A percentile compares a stretch with the other conserved stretches of the same genome.
These are phyloP conservation scores for Scophthalmus maximus DNA, from an alignment of 2,113 vertebrate genomes.

Conservation along the genomic window DNA sequence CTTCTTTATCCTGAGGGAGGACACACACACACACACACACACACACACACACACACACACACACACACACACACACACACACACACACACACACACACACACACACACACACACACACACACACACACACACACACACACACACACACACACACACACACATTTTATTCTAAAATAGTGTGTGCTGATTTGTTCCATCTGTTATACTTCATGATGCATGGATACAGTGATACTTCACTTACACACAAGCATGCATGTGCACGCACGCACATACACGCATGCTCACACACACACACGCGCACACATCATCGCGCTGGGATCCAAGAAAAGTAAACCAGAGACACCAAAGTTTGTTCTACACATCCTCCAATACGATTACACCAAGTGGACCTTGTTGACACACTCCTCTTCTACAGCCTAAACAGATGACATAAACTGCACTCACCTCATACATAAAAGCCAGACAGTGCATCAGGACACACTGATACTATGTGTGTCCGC, in stretches of 20 bases:
- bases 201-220: too few species aligned
- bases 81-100: slow-evolving; percentile 4
- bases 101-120: slow-evolving; percentile 8
- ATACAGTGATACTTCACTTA: background rate
- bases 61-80: too few species aligned
- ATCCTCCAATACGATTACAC: slow-evolving; percentile 53
- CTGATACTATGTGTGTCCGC: slow-evolving; percentile 1
- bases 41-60: too few species aligned
- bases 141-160: too few species aligned
- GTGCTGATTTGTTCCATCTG: too few species aligned
- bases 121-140: too few species aligned
- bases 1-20: slow-evolving; percentile 9
- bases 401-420: slow-evolving; percentile 51
- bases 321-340: slow-evolving; percentile 47
- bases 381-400: slow-evolving; percentile 58
- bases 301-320: slow-evolving; percentile 4
- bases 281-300: background rate
- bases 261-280: slow-evolving; percentile 5
- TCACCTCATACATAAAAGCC: slow-evolving; percentile 45
- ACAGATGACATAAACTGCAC: slow-evolving; percentile 64
- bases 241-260: background rate
- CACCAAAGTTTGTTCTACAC: slow-evolving; percentile 59
- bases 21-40: slow-evolving; percentile 8
- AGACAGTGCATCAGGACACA: slow-evolving; percentile 26
- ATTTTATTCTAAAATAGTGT: too few species aligned